Evolutionary conservation across 2,113 vertebrate genomes (phyloP).

Genomic region (Sapayoa aenigma): DNA sequence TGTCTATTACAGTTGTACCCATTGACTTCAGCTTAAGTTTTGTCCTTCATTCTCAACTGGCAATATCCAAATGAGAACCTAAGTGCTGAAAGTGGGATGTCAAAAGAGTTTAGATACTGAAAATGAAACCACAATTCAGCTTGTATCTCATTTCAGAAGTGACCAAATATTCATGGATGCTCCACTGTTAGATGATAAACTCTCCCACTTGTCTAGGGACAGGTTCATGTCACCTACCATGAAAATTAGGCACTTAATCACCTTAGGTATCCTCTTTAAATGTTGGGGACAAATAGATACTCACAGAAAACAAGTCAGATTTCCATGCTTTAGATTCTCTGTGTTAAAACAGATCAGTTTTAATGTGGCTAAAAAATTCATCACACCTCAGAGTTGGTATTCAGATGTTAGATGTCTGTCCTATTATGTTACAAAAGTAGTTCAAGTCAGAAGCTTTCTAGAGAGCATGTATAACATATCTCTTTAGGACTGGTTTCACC

Average conservation of each 20-base stretch:
- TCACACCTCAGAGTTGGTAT: neutral
- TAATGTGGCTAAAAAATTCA: neutral
- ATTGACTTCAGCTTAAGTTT: neutral
- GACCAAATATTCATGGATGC: neutral
- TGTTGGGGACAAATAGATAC: neutral
- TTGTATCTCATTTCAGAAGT: neutral
- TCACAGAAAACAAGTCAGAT: neutral
- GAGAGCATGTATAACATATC: neutral
- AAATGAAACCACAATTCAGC: neutral
- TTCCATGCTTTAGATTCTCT: neutral
- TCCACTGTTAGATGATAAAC: neutral
- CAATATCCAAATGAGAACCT: neutral
- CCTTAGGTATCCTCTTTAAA: neutral
- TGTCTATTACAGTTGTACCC: neutral
- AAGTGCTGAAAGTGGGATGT: neutral
- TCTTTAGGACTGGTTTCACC: neutral
- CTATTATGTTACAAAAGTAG: neutral
- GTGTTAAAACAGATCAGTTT: accelerated
- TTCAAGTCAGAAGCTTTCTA: neutral
- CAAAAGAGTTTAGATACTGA: neutral
- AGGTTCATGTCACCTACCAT: neutral
- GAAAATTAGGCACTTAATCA: neutral
- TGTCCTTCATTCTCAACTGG: neutral
- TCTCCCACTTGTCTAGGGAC: neutral
- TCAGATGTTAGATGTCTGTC: neutral